Conservation (phyloP, 2,797 vertebrate genomes). For the Pseudotriccus pelzelni region DNA sequence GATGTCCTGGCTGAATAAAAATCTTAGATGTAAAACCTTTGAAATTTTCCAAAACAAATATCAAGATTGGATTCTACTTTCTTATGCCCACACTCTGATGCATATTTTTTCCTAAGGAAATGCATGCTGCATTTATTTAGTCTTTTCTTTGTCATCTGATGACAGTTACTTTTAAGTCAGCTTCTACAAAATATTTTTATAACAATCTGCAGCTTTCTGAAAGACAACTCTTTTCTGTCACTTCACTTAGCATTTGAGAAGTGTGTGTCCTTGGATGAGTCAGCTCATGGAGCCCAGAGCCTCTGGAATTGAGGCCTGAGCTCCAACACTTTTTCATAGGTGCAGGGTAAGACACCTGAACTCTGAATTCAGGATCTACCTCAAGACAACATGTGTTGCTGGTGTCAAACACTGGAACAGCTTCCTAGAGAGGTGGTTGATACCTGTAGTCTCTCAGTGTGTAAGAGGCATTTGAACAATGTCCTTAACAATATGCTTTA, state of each 20-base stretch:
- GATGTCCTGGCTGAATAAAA: slow-evolving; percentile 39
- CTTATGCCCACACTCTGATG: background rate
- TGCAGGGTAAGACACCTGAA: background rate
- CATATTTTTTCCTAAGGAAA: background rate
- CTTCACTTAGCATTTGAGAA: background rate
- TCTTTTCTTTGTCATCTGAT: background rate
- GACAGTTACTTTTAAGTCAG: background rate
- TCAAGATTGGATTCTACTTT: background rate
- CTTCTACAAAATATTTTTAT: background rate
- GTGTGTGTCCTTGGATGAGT: background rate
- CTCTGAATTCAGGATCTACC: background rate
- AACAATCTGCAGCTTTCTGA: background rate
- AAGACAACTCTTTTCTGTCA: background rate
- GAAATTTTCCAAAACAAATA: slow-evolving; percentile 13
- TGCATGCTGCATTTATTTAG: background rate
- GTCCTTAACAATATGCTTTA: accelerated
- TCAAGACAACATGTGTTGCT: background rate
- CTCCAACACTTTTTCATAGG: background rate
- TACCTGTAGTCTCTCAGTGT: background rate
- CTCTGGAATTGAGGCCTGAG: background rate
- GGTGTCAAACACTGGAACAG: background rate
- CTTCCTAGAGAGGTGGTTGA: background rate
- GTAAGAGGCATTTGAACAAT: background rate
- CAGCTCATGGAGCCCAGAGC: background rate
- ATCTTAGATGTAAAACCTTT: background rate